Evolutionary conservation across 2,113 vertebrate genomes (phyloP).

Genomic region (Archilochus colubris): DNA sequence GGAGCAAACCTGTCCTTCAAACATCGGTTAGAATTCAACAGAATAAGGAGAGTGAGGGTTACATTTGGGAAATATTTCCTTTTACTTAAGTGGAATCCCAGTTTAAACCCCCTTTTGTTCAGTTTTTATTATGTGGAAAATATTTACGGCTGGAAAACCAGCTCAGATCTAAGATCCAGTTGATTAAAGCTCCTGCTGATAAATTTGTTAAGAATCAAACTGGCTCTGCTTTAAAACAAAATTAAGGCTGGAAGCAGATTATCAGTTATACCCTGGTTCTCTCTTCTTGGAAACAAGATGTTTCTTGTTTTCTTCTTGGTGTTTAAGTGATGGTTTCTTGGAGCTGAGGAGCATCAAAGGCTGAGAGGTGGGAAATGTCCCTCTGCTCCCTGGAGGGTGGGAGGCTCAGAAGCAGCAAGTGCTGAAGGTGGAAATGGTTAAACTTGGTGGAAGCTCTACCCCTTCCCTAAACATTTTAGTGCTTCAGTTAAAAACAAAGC

Average conservation of each 20-base stretch:
- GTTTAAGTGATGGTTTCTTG: background rate
- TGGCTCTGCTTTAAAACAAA: background rate
- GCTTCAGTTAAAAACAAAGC: background rate
- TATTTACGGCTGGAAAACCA: background rate
- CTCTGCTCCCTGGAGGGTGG: background rate
- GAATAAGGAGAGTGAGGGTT: background rate
- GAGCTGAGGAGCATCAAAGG: background rate
- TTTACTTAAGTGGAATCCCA: slow-evolving; percentile 51
- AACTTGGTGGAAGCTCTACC: background rate
- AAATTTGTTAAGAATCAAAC: background rate
- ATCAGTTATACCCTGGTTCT: background rate
- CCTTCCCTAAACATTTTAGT: background rate
- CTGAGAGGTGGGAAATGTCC: background rate
- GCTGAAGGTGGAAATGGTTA: background rate
- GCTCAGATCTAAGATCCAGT: background rate
- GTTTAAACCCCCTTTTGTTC: slow-evolving; percentile 51
- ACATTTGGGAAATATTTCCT: slow-evolving; percentile 24
- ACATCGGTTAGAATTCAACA: background rate
- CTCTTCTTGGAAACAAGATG: background rate
- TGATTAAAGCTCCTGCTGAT: background rate
- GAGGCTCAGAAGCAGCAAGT: background rate
- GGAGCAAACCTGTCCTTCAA: background rate
- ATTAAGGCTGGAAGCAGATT: rapidly evolving
- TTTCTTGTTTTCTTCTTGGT: background rate
- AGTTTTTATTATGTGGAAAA: slow-evolving; percentile 3